Evolutionary conservation across 2,797 vertebrate species (phyloP).

Genomic region (Huso huso): DNA sequence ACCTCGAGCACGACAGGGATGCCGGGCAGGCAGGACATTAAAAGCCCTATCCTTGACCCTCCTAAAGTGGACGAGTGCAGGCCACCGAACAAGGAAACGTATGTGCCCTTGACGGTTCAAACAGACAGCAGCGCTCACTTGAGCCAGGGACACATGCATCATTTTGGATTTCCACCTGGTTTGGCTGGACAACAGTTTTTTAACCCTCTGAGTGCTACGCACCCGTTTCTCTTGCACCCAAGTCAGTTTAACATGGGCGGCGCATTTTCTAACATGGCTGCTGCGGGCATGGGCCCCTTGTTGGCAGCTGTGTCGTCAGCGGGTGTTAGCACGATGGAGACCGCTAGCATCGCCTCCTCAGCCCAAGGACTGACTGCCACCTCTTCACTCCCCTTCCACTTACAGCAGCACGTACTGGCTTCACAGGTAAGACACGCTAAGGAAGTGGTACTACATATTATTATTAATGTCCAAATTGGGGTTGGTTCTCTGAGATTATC

Average conservation of each 20-base stretch:
- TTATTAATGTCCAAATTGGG: neutral
- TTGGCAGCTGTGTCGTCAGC: slow-evolving; percentile 82
- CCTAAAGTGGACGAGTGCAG: slow-evolving; percentile 73
- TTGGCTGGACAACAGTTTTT: slow-evolving; percentile 91
- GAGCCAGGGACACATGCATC: slow-evolving; percentile 75
- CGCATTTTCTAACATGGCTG: slow-evolving; percentile 88
- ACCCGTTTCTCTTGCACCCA: slow-evolving; percentile 88
- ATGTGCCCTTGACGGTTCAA: slow-evolving; percentile 77
- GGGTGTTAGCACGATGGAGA: slow-evolving; percentile 79
- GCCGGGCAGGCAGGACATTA: slow-evolving; percentile 59
- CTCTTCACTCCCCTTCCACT: slow-evolving; percentile 83
- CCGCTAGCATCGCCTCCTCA: slow-evolving; percentile 75
- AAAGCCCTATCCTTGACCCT: slow-evolving; percentile 63
- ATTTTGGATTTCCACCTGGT: slow-evolving; percentile 81
- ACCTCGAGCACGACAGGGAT: slow-evolving; percentile 83
- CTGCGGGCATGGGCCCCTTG: slow-evolving; percentile 81
- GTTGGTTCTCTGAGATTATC: too few relatives aligned
- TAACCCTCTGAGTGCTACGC: slow-evolving; percentile 75
- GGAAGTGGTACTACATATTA: neutral
- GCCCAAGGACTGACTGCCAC: slow-evolving; percentile 76
- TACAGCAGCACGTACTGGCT: slow-evolving; percentile 93
- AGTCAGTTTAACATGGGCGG: slow-evolving; percentile 94
- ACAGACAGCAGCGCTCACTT: slow-evolving; percentile 72
- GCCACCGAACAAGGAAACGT: slow-evolving; percentile 72
- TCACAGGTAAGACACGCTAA: slow-evolving; percentile 73